Evolutionary conservation across 2,888 invertebrate genomes (phyloP), one percentile per base, ranked within the genome.

Genomic region (Lepetodrilus schrolli): DNA sequence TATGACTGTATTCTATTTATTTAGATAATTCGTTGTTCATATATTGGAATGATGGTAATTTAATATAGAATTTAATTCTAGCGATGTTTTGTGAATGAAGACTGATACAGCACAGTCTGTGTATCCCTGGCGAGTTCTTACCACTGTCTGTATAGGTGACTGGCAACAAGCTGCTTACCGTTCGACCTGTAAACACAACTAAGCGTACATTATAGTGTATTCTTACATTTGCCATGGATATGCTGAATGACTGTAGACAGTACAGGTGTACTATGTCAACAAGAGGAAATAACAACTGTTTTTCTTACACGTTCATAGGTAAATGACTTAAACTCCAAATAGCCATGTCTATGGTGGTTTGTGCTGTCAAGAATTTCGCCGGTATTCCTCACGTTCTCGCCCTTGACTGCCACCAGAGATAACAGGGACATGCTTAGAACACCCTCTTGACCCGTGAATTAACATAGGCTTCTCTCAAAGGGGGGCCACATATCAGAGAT

Each of bases 381-480:
- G 13, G n/a, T 43, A 58, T 30, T 17, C 58, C 13, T 4, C 58
- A 58, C 34, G 26, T 58, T 58, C 30, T 58, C 10, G 17, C 58
- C 17, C 58, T 58, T 58, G 26, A n/a, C 58, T 30, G 10, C 17
- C 30, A 58, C 58, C 26, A 30, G 30, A 58, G 58, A 58, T 58
- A 58, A 58, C 58, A 58, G 30, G 34, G 2, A 26, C 58, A 30
- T 58, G 58, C n/a, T 34, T 58, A 58, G 34, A 58, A 58, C 58
- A 23, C n/a, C 30, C 58, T 58, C n/a, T 58, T 26, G 30, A 34
- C 58, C 58, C 26, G 26, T 17, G 10, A 34, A 23, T 58, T n/a
- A 58, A 58, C 58, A n/a, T 7, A 2, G 34, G 30, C 17, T 30
- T 58, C 10, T 30, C 30, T 58, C 58, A 58, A 58, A 58, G 58